Conservation (phyloP, 1,140 invertebrate genomes). For the Sycophaga agraensis region DNA sequence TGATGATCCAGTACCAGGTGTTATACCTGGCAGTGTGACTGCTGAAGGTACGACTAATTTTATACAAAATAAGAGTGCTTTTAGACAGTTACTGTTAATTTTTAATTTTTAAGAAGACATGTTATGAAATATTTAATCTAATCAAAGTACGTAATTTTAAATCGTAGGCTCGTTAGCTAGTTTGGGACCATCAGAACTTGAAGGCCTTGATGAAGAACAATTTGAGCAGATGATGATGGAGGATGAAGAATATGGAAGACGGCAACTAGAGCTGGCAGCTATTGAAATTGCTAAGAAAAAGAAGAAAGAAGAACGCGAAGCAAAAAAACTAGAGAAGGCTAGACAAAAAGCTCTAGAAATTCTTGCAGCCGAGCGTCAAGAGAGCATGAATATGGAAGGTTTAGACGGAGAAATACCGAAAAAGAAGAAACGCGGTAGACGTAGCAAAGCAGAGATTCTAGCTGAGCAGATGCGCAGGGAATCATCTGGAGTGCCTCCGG, state of each 20-base stretch:
- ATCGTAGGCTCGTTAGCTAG: slow-evolving; percentile 41
- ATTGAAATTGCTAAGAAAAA: slow-evolving; percentile 64
- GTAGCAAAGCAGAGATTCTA: slow-evolving; percentile 56
- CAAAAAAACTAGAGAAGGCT: slow-evolving; percentile 63
- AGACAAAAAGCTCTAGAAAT: slow-evolving; percentile 59
- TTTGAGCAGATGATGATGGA: slow-evolving; percentile 65
- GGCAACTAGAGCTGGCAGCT: slow-evolving; percentile 59
- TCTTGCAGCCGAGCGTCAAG: slow-evolving; percentile 49
- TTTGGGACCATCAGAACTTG: slow-evolving; percentile 54
- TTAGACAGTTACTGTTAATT: too few species aligned
- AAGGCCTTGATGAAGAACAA: slow-evolving; percentile 63
- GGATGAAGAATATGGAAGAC: slow-evolving; percentile 64
- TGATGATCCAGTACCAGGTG: slow-evolving; percentile 35
- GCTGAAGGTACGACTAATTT: slow-evolving; percentile 27
- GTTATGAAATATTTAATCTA: too few species aligned
- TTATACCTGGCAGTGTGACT: slow-evolving; percentile 31
- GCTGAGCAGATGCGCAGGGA: slow-evolving; percentile 56
- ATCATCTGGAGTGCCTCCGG: slow-evolving; percentile 30
- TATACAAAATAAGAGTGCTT: neutral
- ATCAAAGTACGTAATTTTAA: too few species aligned
- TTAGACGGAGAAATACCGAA: slow-evolving; percentile 52
- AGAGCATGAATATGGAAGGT: slow-evolving; percentile 43
- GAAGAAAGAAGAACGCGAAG: slow-evolving; percentile 61
- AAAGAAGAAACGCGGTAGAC: slow-evolving; percentile 53
- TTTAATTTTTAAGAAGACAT: too few species aligned